Base-by-base conservation (phyloP, 2,888 invertebrate species). In the Tetropium fuscum region DNA sequence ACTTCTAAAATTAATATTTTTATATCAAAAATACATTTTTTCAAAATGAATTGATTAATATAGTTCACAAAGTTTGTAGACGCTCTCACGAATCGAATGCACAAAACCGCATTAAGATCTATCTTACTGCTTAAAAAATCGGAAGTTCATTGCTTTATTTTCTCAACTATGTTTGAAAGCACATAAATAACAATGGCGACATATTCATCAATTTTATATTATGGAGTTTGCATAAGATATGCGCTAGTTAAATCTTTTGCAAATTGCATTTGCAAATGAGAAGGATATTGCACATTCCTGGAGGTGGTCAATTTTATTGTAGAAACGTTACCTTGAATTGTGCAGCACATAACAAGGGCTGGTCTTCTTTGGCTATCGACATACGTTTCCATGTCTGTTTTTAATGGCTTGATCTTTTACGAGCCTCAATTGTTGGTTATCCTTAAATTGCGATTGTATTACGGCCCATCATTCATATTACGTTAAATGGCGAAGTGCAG, bases 371-470 rank as follows among this genome's bases (percentile, higher is more conserved):
- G 27, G 44, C 27, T 44, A 25, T 11, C 13, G 41, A 22, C 22
- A 43, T 43, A 13, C 27, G 27, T 44, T 13, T 27, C 44, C n/a
- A 13, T 43, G 41, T 22, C 30, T 38, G 48, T 10, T 22, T 38
- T 32, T 40, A 51, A 51, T 51, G 18, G 16, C 40, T 19, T 25
- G 49, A 49, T 41, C 56, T 49, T 55, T 57, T 57, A 57, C 56
- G 56, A 57, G 48, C 56, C 43, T 30, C 55, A 40, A 56, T 56
- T 57, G 51, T 58, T 57, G 54, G 62, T 58, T 56, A 51, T 58
- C 53, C 57, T 63, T 64, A 67, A 65, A 67, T 67, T 66, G 58
- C 54, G 53, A 58, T 63, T 62, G 65, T 63, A 51, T 63, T 66
- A 58, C 58, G 47, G 55, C 19, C 63, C 63, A 60, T 63, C 63